Percentiles rank a stretch among this genome's conserved stretches.
phyloP scores from a whole-genome alignment of 2,113 vertebrate genomes.

The Zootoca vivipara region DNA sequence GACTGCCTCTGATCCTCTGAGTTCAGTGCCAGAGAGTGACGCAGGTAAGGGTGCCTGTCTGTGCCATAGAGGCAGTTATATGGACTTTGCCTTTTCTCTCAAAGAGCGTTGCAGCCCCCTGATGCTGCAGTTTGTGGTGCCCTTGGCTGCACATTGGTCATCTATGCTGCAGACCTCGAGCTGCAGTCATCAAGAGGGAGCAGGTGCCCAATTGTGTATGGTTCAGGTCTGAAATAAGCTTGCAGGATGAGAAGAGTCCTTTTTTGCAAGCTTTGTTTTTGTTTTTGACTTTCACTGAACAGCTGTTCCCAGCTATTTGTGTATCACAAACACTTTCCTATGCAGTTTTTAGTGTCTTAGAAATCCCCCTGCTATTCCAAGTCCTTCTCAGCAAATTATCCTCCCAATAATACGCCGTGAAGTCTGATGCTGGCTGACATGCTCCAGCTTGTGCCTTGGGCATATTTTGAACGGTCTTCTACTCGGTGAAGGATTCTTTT shows the following conservation, averaged over 20 bases:
- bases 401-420: not conserved
- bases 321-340: not conserved
- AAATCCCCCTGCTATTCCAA: slow-evolving; percentile 17
- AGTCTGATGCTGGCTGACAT: not conserved
- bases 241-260: not conserved
- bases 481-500: not conserved
- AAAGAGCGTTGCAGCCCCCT: not conserved
- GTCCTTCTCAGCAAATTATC: slow-evolving; percentile 1
- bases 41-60: not conserved
- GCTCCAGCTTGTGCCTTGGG: not conserved
- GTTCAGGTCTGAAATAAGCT: not conserved
- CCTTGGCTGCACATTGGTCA: too few relatives aligned
- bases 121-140: not conserved
- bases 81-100: not conserved
- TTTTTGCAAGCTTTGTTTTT: slow-evolving; percentile 12
- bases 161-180: not conserved
- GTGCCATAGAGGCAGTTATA: not conserved
- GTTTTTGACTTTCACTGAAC: slow-evolving; percentile 1
- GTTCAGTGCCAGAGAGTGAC: not conserved
- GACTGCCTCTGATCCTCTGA: not conserved
- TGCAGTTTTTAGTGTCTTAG: not conserved
- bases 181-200: not conserved
- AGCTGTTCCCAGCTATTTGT: slow-evolving; percentile 25
- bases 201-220: not conserved
- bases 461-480: not conserved